Conservation (phyloP, 2,113 vertebrate genomes). For the Ceratotherium simum region DNA sequence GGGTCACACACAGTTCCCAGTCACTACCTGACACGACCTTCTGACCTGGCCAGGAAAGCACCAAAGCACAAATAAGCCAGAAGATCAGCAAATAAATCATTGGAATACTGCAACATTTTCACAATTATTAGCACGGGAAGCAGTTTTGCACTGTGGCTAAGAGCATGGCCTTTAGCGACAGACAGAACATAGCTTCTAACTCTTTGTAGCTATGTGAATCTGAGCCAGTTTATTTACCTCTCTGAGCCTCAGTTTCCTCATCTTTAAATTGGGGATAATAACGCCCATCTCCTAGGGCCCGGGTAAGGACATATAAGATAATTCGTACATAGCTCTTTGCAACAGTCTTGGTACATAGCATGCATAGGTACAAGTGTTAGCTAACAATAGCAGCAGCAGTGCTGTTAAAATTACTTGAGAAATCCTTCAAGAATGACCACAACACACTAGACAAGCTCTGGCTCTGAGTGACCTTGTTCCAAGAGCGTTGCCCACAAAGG, state of each 20-base stretch:
- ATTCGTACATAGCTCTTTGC: not conserved
- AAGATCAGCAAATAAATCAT: not conserved
- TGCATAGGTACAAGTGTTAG: not conserved
- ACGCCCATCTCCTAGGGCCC: not conserved
- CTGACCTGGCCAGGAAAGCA: not conserved
- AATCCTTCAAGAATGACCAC: not conserved
- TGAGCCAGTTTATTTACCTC: slow-evolving; percentile 13
- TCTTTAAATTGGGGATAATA: not conserved
- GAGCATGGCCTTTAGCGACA: not conserved
- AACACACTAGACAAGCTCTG: not conserved
- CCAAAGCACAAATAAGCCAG: not conserved
- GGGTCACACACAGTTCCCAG: not conserved
- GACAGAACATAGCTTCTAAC: not conserved
- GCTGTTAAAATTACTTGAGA: not conserved
- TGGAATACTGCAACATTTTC: not conserved
- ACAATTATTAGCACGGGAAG: not conserved
- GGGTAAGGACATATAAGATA: not conserved
- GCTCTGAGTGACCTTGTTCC: not conserved
- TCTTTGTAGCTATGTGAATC: not conserved
- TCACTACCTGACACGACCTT: not conserved
- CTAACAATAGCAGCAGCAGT: not conserved
- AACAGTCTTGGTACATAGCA: not conserved
- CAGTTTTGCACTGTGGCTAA: not conserved
- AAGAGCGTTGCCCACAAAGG: not conserved
- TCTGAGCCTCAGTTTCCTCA: not conserved